A percentile compares a stretch with the other conserved stretches of the same genome.
phyloP scores from a whole-genome alignment of 2,797 vertebrate genomes.

The Mormyrus proboscirostris region DNA sequence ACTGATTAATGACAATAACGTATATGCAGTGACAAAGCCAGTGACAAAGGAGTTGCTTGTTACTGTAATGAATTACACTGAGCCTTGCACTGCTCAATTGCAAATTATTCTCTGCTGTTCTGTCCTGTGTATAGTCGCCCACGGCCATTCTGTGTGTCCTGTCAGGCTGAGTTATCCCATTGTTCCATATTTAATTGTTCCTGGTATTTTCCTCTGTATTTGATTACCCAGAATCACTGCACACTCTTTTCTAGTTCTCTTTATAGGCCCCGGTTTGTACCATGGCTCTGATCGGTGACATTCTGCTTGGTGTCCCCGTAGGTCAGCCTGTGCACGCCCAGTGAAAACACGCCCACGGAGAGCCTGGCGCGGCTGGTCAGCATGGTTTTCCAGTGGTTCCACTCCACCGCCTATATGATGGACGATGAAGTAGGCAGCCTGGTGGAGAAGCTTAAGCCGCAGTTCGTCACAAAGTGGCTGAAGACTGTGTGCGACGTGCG shows the following conservation, averaged over 20 bases:
- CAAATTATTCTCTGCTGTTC: background rate
- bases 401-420: constrained; percentile 98
- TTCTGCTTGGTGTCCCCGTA: constrained; percentile 37
- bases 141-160: background rate
- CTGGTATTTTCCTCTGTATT: background rate
- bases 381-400: constrained; percentile 99
- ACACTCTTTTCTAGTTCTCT: background rate
- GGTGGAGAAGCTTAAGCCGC: constrained; percentile 96
- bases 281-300: background rate
- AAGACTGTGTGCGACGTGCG: constrained; percentile 96
- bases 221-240: background rate
- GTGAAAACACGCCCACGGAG: constrained; percentile 95
- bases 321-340: constrained; percentile 96
- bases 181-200: background rate
- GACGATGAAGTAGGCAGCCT: constrained; percentile 97
- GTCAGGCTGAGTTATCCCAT: background rate
- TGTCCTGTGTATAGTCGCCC: background rate
- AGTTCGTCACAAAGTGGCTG: constrained; percentile 98
- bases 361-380: constrained; percentile 92
- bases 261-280: background rate
- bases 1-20: background rate
- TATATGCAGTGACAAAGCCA: background rate
- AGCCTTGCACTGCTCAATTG: background rate
- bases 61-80: background rate
- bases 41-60: background rate